A percentile compares a stretch with the other conserved stretches of the same genome.
phyloP scores from a whole-genome alignment of 2,888 invertebrate species.

The Orthosia cruda region DNA sequence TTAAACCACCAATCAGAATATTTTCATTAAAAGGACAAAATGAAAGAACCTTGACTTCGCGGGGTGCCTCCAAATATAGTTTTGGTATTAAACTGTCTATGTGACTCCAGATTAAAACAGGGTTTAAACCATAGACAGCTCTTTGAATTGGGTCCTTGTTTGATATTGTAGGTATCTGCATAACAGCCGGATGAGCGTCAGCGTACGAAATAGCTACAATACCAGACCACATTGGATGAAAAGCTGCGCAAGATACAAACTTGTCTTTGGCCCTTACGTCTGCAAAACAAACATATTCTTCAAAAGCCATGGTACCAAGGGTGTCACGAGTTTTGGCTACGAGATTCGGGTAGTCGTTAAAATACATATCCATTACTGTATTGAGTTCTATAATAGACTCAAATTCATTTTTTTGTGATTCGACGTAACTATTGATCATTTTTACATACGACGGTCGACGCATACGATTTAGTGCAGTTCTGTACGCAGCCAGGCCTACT shows the following conservation, averaged over 20 bases:
- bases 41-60: slow-evolving; percentile 93
- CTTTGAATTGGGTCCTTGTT: slow-evolving; percentile 89
- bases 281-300: slow-evolving; percentile 93
- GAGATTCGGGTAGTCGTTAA: slow-evolving; percentile 92
- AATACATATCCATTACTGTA: slow-evolving; percentile 92
- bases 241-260: slow-evolving; percentile 93
- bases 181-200: slow-evolving; percentile 90
- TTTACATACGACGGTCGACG: slow-evolving; percentile 85
- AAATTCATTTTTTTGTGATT: slow-evolving; percentile 77
- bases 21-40: slow-evolving; percentile 94
- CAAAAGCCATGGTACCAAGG: slow-evolving; percentile 84
- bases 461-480: slow-evolving; percentile 79
- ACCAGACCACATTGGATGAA: slow-evolving; percentile 95
- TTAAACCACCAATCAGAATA: slow-evolving; percentile 94
- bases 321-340: slow-evolving; percentile 80
- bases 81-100: slow-evolving; percentile 94
- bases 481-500: slow-evolving; percentile 81
- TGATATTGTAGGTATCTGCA: slow-evolving; percentile 81
- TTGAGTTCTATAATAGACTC: slow-evolving; percentile 86
- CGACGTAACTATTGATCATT: slow-evolving; percentile 81
- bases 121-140: slow-evolving; percentile 92
- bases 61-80: slow-evolving; percentile 93
- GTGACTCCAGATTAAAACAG: slow-evolving; percentile 95
- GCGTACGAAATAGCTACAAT: slow-evolving; percentile 93
- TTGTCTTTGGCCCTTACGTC: slow-evolving; percentile 93